phyloP scores from a whole-genome alignment of 2,888 invertebrate genomes.

The Neoscelio sp. region DNA sequence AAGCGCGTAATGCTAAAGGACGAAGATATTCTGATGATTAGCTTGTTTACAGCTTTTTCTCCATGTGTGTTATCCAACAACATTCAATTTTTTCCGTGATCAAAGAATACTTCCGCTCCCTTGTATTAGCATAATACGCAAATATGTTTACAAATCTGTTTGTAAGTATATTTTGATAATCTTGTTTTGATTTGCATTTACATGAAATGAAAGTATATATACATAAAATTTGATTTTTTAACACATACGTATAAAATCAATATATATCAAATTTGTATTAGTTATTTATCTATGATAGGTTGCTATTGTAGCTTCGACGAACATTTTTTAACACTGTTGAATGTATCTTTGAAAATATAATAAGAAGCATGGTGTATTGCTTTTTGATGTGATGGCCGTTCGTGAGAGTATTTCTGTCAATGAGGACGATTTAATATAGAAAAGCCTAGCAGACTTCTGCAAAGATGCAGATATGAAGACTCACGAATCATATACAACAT shows the following conservation, averaged over 20 bases:
- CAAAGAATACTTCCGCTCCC: neutral
- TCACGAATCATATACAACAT: no score
- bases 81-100: neutral
- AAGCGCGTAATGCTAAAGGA: neutral
- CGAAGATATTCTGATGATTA: conserved; percentile 5
- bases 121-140: conserved; percentile 14
- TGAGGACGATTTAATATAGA: neutral
- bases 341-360: neutral
- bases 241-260: no score
- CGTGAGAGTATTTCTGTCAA: neutral
- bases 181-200: no score
- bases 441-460: neutral
- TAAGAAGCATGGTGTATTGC: conserved; percentile 6
- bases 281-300: conserved; percentile 1
- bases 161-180: neutral
- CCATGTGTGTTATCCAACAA: neutral
- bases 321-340: neutral
- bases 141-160: neutral
- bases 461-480: neutral
- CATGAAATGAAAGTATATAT: no score
- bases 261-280: neutral
- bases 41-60: neutral
- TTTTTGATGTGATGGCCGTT: neutral
- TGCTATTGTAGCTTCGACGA: neutral
- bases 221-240: no score